Percentiles rank a stretch among this genome's conserved stretches.
Conservation (phyloP, 2,888 invertebrate genomes). For the Cephus spinipes region DNA sequence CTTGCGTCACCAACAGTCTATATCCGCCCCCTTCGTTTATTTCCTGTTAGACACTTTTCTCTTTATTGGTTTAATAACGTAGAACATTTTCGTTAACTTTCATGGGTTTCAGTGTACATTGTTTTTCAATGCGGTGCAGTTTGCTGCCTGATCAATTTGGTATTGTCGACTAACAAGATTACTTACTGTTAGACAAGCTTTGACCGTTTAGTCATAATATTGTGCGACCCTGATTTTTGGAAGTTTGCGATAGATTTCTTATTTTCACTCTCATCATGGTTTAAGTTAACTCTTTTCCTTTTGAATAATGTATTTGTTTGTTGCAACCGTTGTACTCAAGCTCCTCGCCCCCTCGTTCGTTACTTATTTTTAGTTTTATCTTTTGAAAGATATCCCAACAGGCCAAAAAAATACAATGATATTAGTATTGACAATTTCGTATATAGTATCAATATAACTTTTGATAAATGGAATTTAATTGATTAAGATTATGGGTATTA, state of each 20-base stretch:
- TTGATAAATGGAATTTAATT: too few relatives aligned
- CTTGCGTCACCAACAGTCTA: background rate
- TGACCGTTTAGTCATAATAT: background rate
- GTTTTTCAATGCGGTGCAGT: background rate
- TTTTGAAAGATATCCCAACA: background rate
- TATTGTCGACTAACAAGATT: background rate
- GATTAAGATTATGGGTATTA: background rate
- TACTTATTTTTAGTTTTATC: background rate
- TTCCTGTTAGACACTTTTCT: conserved; percentile 22
- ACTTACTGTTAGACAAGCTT: background rate
- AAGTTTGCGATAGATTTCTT: background rate
- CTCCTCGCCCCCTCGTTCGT: background rate
- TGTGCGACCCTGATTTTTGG: background rate
- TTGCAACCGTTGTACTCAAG: background rate
- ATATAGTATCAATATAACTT: too few relatives aligned
- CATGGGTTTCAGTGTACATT: background rate
- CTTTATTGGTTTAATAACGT: background rate
- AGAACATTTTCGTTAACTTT: background rate
- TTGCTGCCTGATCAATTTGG: background rate
- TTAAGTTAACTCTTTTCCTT: background rate
- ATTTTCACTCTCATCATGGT: background rate
- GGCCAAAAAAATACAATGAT: background rate
- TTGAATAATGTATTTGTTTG: background rate
- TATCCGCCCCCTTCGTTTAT: conserved; percentile 10
- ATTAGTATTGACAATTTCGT: too few relatives aligned